Base-by-base conservation (phyloP, 2,888 invertebrate genomes). In the Nysson spinosus region DNA sequence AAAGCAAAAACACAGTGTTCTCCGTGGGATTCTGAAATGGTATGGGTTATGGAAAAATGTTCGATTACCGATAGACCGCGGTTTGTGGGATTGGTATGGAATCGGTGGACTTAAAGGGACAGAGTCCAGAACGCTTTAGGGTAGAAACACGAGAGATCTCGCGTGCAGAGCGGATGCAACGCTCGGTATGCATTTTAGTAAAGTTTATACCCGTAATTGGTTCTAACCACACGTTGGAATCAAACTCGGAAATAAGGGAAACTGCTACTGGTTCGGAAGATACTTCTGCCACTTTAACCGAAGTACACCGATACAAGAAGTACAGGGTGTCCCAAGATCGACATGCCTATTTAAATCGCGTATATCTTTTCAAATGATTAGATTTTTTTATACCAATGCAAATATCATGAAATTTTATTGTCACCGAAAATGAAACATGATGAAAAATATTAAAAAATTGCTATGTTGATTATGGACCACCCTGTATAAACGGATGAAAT, bases 121-220 rank as follows among this genome's bases (percentile, higher is more conserved):
- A 39, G 3, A 47, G 34, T 63, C 47, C 32, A 37, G 51, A 42
- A 60, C 46, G 50, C 39, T 11, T 22, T 14, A 51, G 19, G 20
- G 19, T 43, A 43, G 49, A 55, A 54, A 57, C 47, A 42, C 51
- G 43, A 61, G 57, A 56, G 57, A 46, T 54, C 51, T 72, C 58
- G 72, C 72, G 72, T 72, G 72, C 64, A 39, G 46, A 52, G 30
- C 58, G 74, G 42, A 65, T 72, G 43, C 57, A 35, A 24, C 40
- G 26, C 16, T 19, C 49, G 26, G 30, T 30, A 42, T 52, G 64
- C 57, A 51, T 62, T 69, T 72, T 65, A 57, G 28, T 51, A 22
- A 37, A 42, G 65, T 62, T 64, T 60, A 69, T 61, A 12, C 32
- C 62, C 57, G 62, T 72, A 72, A 72, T 72, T 72, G 65, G 49